Evolutionary conservation across 2,797 vertebrate species (phyloP).

Genomic region (Schizothorax lantsangensis): DNA sequence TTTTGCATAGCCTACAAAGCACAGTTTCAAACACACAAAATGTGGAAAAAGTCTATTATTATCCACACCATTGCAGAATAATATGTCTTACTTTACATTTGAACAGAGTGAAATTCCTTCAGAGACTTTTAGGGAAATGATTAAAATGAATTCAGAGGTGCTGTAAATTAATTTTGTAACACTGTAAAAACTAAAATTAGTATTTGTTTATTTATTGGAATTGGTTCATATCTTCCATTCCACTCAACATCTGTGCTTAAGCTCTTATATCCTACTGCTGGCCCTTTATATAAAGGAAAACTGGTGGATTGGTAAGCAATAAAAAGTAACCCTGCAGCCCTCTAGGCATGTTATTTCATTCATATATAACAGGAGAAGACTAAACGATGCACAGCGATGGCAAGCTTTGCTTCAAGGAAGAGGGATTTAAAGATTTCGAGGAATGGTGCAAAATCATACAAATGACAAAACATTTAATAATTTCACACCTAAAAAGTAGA

Average conservation of each 20-base stretch:
- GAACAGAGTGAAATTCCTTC: not conserved
- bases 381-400: not conserved
- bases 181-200: not conserved
- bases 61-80: not conserved
- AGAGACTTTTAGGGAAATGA: not conserved
- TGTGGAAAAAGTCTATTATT: not conserved
- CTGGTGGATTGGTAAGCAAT: not conserved
- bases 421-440: not conserved
- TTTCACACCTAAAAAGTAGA: not conserved
- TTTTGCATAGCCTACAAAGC: not conserved
- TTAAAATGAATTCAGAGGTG: not conserved
- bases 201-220: conserved; percentile 3
- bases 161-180: not conserved
- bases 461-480: not conserved
- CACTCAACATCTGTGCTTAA: not conserved
- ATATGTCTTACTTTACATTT: not conserved
- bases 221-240: not conserved
- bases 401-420: not conserved
- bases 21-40: not conserved
- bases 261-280: conserved; percentile 3
- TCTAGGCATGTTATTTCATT: not conserved
- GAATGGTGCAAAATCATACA: not conserved
- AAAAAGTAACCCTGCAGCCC: not conserved
- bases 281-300: not conserved
- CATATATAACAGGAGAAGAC: not conserved